phyloP scores from a whole-genome alignment of 2,113 vertebrate genomes.

The Brienomyrus brachyistius region DNA sequence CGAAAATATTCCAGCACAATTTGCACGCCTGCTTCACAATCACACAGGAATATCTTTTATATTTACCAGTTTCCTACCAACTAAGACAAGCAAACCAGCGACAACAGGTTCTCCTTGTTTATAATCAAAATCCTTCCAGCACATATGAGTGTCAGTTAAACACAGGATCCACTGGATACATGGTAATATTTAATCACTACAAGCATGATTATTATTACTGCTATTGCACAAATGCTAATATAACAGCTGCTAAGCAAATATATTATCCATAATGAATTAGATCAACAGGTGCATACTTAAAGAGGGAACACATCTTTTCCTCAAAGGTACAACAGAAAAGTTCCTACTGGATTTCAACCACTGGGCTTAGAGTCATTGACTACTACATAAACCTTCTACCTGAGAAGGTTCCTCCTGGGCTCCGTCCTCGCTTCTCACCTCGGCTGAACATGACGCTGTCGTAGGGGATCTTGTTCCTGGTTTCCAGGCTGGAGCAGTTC shows the following conservation, averaged over 20 bases:
- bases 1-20: not conserved
- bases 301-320: not conserved
- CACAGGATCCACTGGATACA: not conserved
- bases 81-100: not conserved
- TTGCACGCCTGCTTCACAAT: not conserved
- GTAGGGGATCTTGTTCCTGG: constrained; percentile 93
- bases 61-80: not conserved
- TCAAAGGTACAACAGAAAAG: not conserved
- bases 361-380: not conserved
- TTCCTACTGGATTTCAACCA: not conserved
- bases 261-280: not conserved
- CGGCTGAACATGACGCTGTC: constrained; percentile 95
- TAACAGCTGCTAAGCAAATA: not conserved
- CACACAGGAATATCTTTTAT: not conserved
- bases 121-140: not conserved
- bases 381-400: not conserved
- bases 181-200: not conserved
- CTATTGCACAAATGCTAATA: not conserved
- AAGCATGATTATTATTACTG: not conserved
- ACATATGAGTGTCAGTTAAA: not conserved
- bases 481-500: constrained; percentile 98
- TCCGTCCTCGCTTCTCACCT: constrained; percentile 58
- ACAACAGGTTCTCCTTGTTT: not conserved
- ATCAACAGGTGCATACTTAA: not conserved
- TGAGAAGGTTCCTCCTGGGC: not conserved